Conservation (phyloP, 1,140 invertebrate genomes). For the Proctacanthus coquilletti region DNA sequence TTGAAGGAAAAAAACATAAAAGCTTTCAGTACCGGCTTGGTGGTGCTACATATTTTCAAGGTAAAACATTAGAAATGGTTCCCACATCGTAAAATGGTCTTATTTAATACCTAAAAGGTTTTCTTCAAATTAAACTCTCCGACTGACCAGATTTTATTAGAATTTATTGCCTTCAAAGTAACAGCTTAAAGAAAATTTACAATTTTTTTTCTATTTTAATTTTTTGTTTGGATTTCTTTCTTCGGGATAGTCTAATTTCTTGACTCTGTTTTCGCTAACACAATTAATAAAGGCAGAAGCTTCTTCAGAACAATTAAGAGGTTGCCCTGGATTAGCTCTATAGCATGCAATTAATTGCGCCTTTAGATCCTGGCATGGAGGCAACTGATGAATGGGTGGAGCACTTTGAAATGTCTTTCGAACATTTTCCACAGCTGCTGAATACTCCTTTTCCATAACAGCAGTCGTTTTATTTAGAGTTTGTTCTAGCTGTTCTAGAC, state of each 20-base stretch:
- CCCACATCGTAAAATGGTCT: no score
- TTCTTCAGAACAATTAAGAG: constrained; percentile 33
- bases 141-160: no score
- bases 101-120: no score
- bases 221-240: no score
- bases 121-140: no score
- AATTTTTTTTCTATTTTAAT: no score
- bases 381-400: constrained; percentile 19
- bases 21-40: no score
- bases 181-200: no score
- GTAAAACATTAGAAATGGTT: no score
- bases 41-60: no score
- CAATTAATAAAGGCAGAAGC: constrained; percentile 35
- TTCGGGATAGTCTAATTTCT: constrained; percentile 17
- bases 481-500: constrained; percentile 31
- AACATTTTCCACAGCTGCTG: constrained; percentile 28
- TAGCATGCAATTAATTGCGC: constrained; percentile 35
- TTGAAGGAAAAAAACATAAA: no score
- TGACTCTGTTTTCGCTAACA: constrained; percentile 31
- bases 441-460: constrained; percentile 33
- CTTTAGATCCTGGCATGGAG: constrained; percentile 33
- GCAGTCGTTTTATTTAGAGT: constrained; percentile 32
- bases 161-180: no score
- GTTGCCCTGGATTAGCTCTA: constrained; percentile 34
- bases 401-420: constrained; percentile 26